Percentiles rank a stretch among this genome's conserved stretches.
Evolutionary conservation across 37 sponge, comb jelly and placozoan species (phyloP).

Genomic region (Amphimedon queenslandica): DNA sequence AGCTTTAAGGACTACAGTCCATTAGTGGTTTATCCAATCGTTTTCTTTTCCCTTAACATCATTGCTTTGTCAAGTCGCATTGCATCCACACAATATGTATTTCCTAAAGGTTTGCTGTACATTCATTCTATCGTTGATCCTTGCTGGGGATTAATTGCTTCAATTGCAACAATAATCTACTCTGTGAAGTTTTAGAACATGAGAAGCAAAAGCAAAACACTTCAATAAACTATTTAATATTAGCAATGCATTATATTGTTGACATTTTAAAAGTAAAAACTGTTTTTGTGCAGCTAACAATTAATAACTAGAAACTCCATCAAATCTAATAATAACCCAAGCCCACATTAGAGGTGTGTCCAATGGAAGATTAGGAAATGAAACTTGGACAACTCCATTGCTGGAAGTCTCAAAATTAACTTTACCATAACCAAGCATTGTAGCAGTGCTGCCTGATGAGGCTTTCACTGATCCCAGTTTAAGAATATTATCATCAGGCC

Average conservation of each 20-base stretch:
- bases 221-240: too few relatives aligned
- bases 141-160: neutral
- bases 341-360: constrained; percentile 58
- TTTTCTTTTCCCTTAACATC: too few relatives aligned
- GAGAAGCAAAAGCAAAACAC: too few relatives aligned
- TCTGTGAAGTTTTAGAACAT: too few relatives aligned
- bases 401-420: constrained; percentile 5
- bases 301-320: too few relatives aligned
- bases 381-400: constrained; percentile 1
- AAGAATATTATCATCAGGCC: constrained; percentile 29
- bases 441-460: neutral
- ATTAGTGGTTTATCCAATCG: too few relatives aligned
- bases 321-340: constrained; percentile 55
- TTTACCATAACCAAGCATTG: constrained; percentile 38
- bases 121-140: neutral
- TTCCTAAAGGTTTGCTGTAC: neutral
- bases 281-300: too few relatives aligned
- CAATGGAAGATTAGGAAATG: constrained; percentile 48
- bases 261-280: too few relatives aligned
- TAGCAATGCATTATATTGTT: too few relatives aligned
- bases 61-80: too few relatives aligned
- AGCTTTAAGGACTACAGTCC: too few relatives aligned
- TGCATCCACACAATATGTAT: too few relatives aligned
- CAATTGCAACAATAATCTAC: neutral
- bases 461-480: constrained; percentile 26